These are phyloP conservation scores for Sebastolobus alascanus DNA, from an alignment of 2,797 vertebrate genomes.

Conservation along the genomic window DNA sequence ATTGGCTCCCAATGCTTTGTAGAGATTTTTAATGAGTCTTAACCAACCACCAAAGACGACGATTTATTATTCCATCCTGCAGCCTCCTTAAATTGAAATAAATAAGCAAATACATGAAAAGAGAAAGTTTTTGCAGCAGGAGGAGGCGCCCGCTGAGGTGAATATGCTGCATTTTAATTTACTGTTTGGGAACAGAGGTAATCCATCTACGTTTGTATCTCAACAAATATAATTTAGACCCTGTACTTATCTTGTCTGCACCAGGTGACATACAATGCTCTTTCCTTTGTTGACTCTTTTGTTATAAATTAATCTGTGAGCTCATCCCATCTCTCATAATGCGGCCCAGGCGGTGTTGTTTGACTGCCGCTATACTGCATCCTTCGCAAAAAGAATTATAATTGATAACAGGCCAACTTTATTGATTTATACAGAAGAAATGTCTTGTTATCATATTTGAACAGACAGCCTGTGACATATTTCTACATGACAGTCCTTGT, in stretches of 20 bases:
- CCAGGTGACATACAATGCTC: conserved; percentile 70
- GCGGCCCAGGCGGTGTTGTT: conserved; percentile 32
- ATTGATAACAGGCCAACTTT: conserved; percentile 63
- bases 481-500: conserved; percentile 33
- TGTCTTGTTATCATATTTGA: conserved; percentile 65
- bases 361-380: conserved; percentile 40
- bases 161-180: conserved; percentile 74
- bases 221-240: conserved; percentile 78
- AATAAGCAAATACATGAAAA: conserved; percentile 59
- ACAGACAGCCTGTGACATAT: conserved; percentile 50
- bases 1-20: conserved; percentile 39
- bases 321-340: conserved; percentile 67
- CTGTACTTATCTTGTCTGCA: conserved; percentile 67
- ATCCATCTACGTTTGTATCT: conserved; percentile 80
- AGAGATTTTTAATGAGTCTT: conserved; percentile 77
- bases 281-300: conserved; percentile 66
- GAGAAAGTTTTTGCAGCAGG: conserved; percentile 37
- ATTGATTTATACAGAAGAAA: conserved; percentile 59
- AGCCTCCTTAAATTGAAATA: conserved; percentile 51
- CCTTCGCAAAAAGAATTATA: conserved; percentile 55
- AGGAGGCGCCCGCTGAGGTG: conserved; percentile 56
- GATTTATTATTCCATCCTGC: conserved; percentile 75
- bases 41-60: conserved; percentile 67
- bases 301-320: conserved; percentile 72
- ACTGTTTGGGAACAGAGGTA: conserved; percentile 61